These are phyloP conservation scores for Liparis tanakae DNA, from an alignment of 2,797 vertebrate species.

Conservation along the genomic window DNA sequence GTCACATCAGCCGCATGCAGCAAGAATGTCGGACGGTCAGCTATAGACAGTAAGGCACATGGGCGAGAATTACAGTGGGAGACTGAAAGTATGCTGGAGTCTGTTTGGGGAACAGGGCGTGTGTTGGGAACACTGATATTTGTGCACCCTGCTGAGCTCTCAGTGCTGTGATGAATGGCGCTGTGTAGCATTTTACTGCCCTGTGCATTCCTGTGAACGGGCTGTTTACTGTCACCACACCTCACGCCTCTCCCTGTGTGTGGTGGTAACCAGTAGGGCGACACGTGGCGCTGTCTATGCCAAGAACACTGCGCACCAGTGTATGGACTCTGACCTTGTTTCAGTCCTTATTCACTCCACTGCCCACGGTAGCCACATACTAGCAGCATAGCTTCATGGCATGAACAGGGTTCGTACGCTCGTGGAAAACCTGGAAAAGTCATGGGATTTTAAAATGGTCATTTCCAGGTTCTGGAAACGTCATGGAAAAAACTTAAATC, in stretches of 20 bases:
- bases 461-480: no score
- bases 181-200: slow-evolving; percentile 64
- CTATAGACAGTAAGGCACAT: slow-evolving; percentile 42
- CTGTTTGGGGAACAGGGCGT: slow-evolving; percentile 57
- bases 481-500: no score
- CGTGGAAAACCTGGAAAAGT: no score
- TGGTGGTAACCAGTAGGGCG: slow-evolving; percentile 52
- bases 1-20: slow-evolving; percentile 44
- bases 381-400: slow-evolving; percentile 66
- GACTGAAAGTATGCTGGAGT: slow-evolving; percentile 50
- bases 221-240: slow-evolving; percentile 75
- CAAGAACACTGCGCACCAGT: slow-evolving; percentile 52
- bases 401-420: no score
- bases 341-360: slow-evolving; percentile 54
- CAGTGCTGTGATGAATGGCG: slow-evolving; percentile 71
- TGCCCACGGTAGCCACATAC: slow-evolving; percentile 55
- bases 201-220: slow-evolving; percentile 65
- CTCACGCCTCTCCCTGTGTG: slow-evolving; percentile 48
- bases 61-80: slow-evolving; percentile 40
- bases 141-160: slow-evolving; percentile 53
- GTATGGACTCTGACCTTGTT: slow-evolving; percentile 55
- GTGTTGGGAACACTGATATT: slow-evolving; percentile 51
- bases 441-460: no score
- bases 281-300: slow-evolving; percentile 64
- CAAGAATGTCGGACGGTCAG: slow-evolving; percentile 40